Conservation (phyloP, 2,113 vertebrate species). For the zebrafish (Danio rerio) region DNA sequence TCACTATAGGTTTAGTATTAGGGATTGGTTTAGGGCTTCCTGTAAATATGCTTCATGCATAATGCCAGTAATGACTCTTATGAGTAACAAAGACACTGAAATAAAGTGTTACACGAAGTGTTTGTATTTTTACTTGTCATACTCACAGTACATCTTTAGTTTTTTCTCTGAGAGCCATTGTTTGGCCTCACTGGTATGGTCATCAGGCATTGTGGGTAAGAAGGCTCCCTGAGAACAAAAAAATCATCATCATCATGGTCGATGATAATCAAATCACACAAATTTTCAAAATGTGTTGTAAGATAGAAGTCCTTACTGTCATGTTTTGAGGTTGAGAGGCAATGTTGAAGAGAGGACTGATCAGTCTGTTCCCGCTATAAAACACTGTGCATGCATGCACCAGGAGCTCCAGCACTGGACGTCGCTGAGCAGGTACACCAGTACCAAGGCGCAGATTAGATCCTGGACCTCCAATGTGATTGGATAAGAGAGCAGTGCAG, state of each 20-base stretch:
- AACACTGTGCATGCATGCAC: constrained; percentile 72
- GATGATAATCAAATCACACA: background rate
- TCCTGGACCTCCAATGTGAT: constrained; percentile 54
- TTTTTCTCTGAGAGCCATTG: background rate
- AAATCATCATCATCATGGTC: background rate
- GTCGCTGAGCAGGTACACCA: constrained; percentile 45
- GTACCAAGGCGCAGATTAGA: constrained; percentile 39
- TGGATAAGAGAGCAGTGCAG: constrained; percentile 68
- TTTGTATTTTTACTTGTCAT: background rate
- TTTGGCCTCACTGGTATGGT: constrained; percentile 59
- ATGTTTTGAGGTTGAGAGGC: constrained; percentile 62
- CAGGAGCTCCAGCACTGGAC: constrained; percentile 72
- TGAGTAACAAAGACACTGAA: too few species aligned
- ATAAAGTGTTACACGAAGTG: background rate
- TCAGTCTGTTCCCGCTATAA: constrained; percentile 57
- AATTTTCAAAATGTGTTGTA: background rate
- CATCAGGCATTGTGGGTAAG: constrained; percentile 77
- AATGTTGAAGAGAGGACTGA: constrained; percentile 67
- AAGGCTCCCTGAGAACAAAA: constrained; percentile 57
- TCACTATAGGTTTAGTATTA: too few species aligned
- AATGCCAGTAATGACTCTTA: too few species aligned
- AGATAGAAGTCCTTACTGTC: constrained; percentile 61
- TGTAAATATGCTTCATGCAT: too few species aligned
- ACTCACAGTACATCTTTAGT: constrained; percentile 65
- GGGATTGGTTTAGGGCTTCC: too few species aligned